Base-by-base conservation (phyloP, 1,140 invertebrate genomes). In the Brachionus asplanchnoidis region DNA sequence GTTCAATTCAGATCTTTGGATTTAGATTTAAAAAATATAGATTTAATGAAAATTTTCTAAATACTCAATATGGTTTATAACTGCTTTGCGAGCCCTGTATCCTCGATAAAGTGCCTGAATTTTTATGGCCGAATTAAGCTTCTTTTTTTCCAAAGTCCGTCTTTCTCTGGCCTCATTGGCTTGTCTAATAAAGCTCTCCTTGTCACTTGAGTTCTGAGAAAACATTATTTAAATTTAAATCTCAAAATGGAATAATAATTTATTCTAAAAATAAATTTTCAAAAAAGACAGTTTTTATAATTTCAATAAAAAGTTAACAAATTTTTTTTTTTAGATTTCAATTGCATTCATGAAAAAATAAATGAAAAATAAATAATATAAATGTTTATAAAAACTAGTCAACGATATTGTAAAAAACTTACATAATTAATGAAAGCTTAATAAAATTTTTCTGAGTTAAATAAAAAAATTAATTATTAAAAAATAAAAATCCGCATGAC, bases 281-380 rank as follows among this genome's bases (percentile, higher is more conserved):
- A 14, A 46, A 46, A 60, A 20, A 20, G 9, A 17, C 17, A 20
- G 1, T 26, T 2, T 60, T 20, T 2, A 60, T 32, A 17, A 32
- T 68, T 73, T 73, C 68, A 73, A 40, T 20, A 73, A 73, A 73
- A 73, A 40, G 36, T 46, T 73, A 73, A 73, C 68, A 73, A 68
- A 20, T n/a, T n/a, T 56, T 56, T 6, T 14, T n/a, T n/a, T 60
- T 20, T 2, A 28, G 26, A 28, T 28, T 28, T 28, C 26, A 28
- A 28, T 28, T 28, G 26, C 26, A 28, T 28, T 28, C 26, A 3
- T 28, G 26, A 28, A n/a, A n/a, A n/a, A n/a, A n/a, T n/a, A n/a
- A n/a, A n/a, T n/a, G n/a, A n/a, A 28, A 28, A 28, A 28, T 28
- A 28, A 2, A 28, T 28, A 28, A 28, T 28, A 28, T 3, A 28